phyloP scores from a whole-genome alignment of 2,113 vertebrate species.

The Panthera leo region DNA sequence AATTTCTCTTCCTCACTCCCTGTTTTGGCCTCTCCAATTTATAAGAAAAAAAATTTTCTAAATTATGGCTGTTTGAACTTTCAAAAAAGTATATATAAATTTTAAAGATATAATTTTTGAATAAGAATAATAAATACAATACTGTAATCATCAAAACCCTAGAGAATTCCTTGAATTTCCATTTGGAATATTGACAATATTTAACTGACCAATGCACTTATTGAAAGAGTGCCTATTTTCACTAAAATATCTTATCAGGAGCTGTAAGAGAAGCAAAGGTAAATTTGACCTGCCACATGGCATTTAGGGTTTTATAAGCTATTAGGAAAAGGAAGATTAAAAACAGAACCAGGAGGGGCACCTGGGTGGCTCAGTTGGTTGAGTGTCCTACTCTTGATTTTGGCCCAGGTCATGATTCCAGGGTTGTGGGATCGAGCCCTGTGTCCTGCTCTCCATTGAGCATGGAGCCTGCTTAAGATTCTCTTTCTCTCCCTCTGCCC shows the following conservation, averaged over 20 bases:
- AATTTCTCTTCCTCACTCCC: not conserved
- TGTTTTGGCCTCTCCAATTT: not conserved
- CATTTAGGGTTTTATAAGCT: not conserved
- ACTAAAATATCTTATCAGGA: not conserved
- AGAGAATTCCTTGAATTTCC: not conserved
- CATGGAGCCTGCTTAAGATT: no score
- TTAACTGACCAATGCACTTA: not conserved
- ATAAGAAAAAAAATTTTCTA: not conserved
- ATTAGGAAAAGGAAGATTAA: not conserved
- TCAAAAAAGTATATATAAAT: not conserved
- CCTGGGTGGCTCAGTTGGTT: no score
- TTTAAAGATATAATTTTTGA: not conserved
- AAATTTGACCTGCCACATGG: not conserved
- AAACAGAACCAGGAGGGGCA: not conserved
- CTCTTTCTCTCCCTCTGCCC: no score
- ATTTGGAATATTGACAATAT: not conserved
- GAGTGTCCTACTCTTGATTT: no score
- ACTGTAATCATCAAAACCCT: not conserved
- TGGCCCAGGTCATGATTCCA: no score
- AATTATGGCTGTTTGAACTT: not conserved
- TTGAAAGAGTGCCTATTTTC: not conserved
- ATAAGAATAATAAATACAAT: not conserved
- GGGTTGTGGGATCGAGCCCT: no score
- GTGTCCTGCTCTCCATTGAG: no score
- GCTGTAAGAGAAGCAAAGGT: not conserved